Percentiles rank a stretch among this genome's conserved stretches.
phyloP scores from a whole-genome alignment of 2,888 invertebrate genomes.

The Erannis defoliaria region DNA sequence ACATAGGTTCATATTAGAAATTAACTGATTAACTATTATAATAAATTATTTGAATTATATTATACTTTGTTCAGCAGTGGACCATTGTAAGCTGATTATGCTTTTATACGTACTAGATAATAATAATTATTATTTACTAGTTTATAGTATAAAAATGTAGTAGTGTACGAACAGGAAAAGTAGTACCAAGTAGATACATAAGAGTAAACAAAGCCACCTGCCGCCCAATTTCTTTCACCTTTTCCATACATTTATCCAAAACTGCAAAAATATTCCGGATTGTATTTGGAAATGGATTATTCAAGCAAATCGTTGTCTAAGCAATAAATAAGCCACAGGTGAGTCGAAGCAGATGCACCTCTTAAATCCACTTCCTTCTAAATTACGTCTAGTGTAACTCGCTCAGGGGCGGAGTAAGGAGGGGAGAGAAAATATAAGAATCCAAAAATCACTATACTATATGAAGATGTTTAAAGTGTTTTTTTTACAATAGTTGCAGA shows the following conservation, averaged over 20 bases:
- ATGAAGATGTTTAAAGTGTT: too few species aligned
- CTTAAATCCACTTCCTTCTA: conserved; percentile 60
- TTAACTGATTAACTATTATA: too few species aligned
- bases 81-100: too few species aligned
- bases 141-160: not conserved
- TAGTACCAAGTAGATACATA: not conserved
- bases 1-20: too few species aligned
- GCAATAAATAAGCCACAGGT: conserved; percentile 71
- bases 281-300: conserved; percentile 54
- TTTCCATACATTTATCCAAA: conserved; percentile 24
- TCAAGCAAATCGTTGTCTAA: conserved; percentile 52
- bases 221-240: conserved; percentile 3
- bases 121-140: too few species aligned
- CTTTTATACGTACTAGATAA: too few species aligned
- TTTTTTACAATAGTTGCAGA: too few species aligned
- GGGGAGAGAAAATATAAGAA: not conserved
- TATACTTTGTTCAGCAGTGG: too few species aligned
- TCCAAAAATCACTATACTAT: too few species aligned
- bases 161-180: not conserved
- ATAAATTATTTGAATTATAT: too few species aligned
- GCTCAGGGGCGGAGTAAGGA: conserved; percentile 42
- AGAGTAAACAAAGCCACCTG: conserved; percentile 17
- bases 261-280: conserved; percentile 37
- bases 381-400: conserved; percentile 55
- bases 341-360: conserved; percentile 63